phyloP scores from a whole-genome alignment of 2,113 vertebrate species.

The Caretta caretta region DNA sequence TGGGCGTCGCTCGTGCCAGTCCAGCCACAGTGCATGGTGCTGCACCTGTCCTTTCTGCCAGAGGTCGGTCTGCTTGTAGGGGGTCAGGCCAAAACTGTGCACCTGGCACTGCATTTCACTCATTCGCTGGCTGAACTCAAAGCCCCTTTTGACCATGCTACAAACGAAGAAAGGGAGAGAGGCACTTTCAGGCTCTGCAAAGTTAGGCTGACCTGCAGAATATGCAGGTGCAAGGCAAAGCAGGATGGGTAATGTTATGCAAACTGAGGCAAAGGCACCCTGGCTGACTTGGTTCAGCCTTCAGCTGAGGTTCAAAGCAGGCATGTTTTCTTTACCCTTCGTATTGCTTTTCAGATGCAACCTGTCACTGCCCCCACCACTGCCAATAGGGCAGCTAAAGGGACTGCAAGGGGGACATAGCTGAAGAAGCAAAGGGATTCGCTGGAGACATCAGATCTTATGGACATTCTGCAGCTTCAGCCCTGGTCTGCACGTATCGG shows the following conservation, averaged over 20 bases:
- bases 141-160: constrained; percentile 71
- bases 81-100: constrained; percentile 76
- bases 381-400: neutral
- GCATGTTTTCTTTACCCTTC: neutral
- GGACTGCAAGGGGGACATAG: too few relatives aligned
- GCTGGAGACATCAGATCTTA: neutral
- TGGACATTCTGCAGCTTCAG: neutral
- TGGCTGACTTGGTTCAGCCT: neutral
- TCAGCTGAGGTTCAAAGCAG: neutral
- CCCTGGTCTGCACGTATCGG: neutral
- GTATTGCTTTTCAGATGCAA: neutral
- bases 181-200: neutral
- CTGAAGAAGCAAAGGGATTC: neutral
- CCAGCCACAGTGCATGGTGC: constrained; percentile 79
- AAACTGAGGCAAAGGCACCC: neutral
- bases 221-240: neutral
- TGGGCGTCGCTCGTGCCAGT: constrained; percentile 74
- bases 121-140: constrained; percentile 71
- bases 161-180: constrained; percentile 7
- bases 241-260: neutral
- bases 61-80: constrained; percentile 57
- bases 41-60: constrained; percentile 59
- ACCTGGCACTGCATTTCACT: constrained; percentile 73
- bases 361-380: neutral
- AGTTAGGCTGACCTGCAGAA: neutral